Evolutionary conservation across 2,888 invertebrate species (phyloP).

Genomic region (Drosophila bunnanda): DNA sequence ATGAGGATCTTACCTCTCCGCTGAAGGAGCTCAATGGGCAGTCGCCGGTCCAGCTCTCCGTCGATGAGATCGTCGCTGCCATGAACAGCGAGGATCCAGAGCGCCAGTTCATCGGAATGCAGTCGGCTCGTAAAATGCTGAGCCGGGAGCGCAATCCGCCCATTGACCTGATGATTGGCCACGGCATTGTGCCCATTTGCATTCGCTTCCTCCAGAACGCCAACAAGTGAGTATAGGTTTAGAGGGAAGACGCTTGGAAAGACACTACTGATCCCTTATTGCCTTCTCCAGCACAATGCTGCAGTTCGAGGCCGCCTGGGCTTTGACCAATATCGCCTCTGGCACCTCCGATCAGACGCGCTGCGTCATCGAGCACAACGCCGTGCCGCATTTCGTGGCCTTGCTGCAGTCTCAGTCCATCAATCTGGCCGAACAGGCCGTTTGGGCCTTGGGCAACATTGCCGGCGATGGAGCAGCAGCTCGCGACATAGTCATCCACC

Average conservation of each 20-base stretch:
- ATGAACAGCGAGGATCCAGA: constrained; percentile 89
- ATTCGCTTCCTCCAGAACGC: constrained; percentile 90
- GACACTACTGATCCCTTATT: constrained; percentile 16
- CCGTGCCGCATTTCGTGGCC: constrained; percentile 91
- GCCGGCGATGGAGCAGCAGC: constrained; percentile 94
- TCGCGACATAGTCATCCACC: constrained; percentile 91
- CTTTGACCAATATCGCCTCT: constrained; percentile 98
- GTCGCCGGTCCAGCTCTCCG: constrained; percentile 86
- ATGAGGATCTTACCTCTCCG: constrained; percentile 85
- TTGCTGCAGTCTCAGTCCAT: constrained; percentile 89
- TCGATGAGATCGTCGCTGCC: constrained; percentile 90
- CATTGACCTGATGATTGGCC: constrained; percentile 92
- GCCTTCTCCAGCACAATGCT: constrained; percentile 87
- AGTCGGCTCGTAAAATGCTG: constrained; percentile 93
- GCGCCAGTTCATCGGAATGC: constrained; percentile 89
- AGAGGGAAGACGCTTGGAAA: no score
- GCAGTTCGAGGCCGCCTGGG: constrained; percentile 99
- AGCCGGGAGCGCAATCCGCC: constrained; percentile 96
- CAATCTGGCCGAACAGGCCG: constrained; percentile 95
- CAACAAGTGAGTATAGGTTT: constrained; percentile 87
- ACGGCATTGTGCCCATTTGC: constrained; percentile 93
- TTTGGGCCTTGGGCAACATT: constrained; percentile 99
- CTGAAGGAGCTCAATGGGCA: constrained; percentile 85
- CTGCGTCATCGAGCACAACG: constrained; percentile 93
- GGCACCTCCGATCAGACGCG: constrained; percentile 96